phyloP scores from a whole-genome alignment of 53 echinoderm and acorn worm species.

The Apostichopus leukothele region DNA sequence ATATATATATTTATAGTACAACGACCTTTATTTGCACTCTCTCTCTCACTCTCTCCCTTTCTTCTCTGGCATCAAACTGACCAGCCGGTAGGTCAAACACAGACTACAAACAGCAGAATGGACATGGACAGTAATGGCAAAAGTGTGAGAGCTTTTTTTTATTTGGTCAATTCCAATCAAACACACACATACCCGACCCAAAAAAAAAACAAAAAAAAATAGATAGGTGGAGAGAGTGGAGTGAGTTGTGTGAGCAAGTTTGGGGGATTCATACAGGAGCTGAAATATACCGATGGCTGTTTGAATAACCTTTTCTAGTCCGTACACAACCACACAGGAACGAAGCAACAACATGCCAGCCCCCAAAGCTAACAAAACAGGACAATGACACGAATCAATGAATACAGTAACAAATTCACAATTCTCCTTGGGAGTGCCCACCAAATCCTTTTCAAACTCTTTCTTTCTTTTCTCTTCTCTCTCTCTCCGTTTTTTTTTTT shows the following conservation, averaged over 20 bases:
- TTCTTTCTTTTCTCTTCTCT: background rate
- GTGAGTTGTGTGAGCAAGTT: background rate
- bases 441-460: slow-evolving; percentile 37
- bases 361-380: slow-evolving; percentile 37
- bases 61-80: background rate
- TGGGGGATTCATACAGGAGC: background rate
- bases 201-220: background rate
- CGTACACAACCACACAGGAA: background rate
- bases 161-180: background rate
- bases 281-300: background rate
- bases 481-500: too few relatives aligned
- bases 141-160: background rate
- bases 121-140: background rate
- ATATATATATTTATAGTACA: background rate
- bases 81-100: background rate
- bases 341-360: background rate
- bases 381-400: slow-evolving; percentile 43
- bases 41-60: background rate
- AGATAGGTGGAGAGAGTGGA: too few relatives aligned
- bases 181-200: background rate
- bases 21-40: slow-evolving; percentile 6
- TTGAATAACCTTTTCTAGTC: background rate
- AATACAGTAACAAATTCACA: slow-evolving; percentile 43
- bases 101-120: too few relatives aligned
- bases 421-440: slow-evolving; percentile 46